These are phyloP conservation scores for Thalassoma bifasciatum DNA, from an alignment of 2,113 vertebrate genomes.

Conservation along the genomic window DNA sequence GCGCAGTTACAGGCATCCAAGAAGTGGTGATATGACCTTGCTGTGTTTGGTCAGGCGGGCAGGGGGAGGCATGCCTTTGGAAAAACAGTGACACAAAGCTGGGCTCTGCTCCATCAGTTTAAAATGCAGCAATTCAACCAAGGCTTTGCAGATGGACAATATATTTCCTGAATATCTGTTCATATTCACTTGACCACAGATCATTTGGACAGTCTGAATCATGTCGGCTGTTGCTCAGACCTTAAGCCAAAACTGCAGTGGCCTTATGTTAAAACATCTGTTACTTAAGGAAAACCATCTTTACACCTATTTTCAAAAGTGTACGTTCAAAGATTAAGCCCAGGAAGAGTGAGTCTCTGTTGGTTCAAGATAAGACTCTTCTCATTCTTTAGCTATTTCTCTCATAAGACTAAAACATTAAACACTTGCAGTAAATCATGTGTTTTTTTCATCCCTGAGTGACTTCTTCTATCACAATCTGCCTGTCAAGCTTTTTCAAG, in stretches of 20 bases:
- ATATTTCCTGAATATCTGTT: background rate
- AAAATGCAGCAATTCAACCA: background rate
- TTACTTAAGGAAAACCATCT: background rate
- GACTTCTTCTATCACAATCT: background rate
- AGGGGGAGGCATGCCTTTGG: background rate
- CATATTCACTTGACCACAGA: constrained; percentile 1
- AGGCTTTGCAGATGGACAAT: background rate
- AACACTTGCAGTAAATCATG: background rate
- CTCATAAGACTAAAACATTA: background rate
- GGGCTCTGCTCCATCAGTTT: background rate
- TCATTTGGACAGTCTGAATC: background rate
- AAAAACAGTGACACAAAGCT: background rate
- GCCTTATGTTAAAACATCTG: background rate
- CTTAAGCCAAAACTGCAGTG: background rate
- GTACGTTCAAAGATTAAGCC: background rate
- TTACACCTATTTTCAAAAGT: background rate
- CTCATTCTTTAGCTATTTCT: background rate
- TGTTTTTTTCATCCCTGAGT: background rate
- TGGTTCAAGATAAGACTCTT: background rate
- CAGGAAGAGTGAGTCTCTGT: background rate
- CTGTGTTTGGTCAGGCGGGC: constrained; percentile 9
- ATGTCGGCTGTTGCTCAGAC: background rate
- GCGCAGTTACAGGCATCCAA: background rate
- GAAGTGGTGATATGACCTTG: constrained; percentile 40
- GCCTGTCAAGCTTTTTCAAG: background rate